Percentiles rank a stretch among this genome's conserved stretches.
phyloP scores from a whole-genome alignment of 2,113 vertebrate species.

The Nesospiza acunhae region DNA sequence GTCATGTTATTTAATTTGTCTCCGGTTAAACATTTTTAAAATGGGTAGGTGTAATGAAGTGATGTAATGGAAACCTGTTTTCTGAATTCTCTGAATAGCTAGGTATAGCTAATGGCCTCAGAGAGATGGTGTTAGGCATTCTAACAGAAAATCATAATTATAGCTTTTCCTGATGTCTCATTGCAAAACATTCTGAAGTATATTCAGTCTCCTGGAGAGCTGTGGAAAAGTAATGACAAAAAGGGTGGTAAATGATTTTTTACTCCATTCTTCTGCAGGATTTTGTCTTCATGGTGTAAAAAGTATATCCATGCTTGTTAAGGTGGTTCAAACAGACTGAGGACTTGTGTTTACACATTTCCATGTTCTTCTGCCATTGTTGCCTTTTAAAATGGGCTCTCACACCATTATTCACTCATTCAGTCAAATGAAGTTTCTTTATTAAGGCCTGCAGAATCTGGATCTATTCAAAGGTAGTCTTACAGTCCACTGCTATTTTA shows the following conservation, averaged over 20 bases:
- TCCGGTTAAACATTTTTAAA: background rate
- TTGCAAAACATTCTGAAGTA: background rate
- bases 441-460: background rate
- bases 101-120: background rate
- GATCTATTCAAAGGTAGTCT: background rate
- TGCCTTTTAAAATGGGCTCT: background rate
- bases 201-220: background rate
- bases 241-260: background rate
- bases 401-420: background rate
- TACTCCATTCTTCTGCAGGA: background rate
- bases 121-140: background rate
- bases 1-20: background rate
- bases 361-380: background rate
- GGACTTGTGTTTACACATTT: background rate
- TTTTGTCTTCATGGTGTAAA: background rate
- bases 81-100: background rate
- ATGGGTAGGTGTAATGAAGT: background rate
- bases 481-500: background rate
- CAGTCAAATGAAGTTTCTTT: background rate
- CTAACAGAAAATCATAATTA: background rate
- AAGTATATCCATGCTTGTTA: background rate
- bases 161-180: background rate
- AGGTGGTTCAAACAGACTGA: background rate
- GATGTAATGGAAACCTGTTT: background rate
- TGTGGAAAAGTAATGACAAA: background rate